A percentile compares a stretch with the other conserved stretches of the same genome.
phyloP scores from a whole-genome alignment of 2,113 vertebrate genomes.

The Lepus europaeus region DNA sequence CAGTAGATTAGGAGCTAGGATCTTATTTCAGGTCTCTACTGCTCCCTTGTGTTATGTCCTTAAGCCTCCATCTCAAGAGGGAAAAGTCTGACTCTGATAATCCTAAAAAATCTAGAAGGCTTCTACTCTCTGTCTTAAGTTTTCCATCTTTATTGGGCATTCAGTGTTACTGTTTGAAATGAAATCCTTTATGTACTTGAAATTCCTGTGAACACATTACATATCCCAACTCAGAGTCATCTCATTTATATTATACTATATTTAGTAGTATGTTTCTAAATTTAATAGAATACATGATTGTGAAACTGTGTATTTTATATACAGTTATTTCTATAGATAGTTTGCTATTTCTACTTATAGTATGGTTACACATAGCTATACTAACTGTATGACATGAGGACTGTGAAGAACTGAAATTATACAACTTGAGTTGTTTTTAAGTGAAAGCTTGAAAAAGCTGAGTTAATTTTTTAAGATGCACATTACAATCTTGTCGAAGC shows the following conservation, averaged over 20 bases:
- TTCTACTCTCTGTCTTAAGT: neutral
- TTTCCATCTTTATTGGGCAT: neutral
- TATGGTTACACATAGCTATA: constrained; percentile 14
- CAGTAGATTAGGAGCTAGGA: neutral
- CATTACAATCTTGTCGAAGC: neutral
- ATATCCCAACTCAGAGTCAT: neutral
- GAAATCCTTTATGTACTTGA: neutral
- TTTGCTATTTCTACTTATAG: neutral
- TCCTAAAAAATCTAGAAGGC: neutral
- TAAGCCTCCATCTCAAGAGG: neutral
- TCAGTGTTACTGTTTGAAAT: neutral
- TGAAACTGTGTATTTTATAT: neutral
- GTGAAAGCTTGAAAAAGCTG: constrained; percentile 22
- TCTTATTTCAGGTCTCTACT: neutral
- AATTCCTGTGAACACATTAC: neutral
- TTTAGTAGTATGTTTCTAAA: neutral
- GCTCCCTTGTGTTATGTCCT: neutral
- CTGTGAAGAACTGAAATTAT: constrained; percentile 32
- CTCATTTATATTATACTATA: constrained; percentile 1
- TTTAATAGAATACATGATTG: neutral
- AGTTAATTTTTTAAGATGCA: neutral
- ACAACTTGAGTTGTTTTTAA: constrained; percentile 34
- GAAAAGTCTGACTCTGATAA: neutral
- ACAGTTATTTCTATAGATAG: neutral
- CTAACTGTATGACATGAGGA: neutral